Percentiles rank a stretch among this genome's conserved stretches.
These are phyloP conservation scores for Oceanodroma leucorhoa DNA, from an alignment of 2,797 vertebrate genomes.

Conservation along the genomic window DNA sequence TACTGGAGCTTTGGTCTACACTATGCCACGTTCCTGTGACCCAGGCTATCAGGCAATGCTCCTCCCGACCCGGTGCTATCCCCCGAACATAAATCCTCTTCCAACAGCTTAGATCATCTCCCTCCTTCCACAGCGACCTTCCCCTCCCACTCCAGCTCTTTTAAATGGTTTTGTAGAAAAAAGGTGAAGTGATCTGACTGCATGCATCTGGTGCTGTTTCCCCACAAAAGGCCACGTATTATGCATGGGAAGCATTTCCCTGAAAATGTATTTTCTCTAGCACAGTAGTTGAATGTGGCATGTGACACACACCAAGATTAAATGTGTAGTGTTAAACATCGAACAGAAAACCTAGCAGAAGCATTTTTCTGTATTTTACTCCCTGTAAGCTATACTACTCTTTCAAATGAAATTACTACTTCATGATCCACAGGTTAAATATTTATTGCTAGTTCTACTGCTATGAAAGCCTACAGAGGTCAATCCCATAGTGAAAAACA, in stretches of 20 bases:
- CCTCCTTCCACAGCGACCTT: not conserved
- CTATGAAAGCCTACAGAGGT: slow-evolving; percentile 18
- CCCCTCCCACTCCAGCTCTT: not conserved
- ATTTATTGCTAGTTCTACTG: slow-evolving; percentile 36
- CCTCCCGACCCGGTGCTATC: not conserved
- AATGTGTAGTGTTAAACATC: not conserved
- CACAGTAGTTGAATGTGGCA: not conserved
- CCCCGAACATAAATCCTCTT: not conserved
- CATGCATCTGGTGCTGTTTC: not conserved
- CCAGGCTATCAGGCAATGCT: not conserved
- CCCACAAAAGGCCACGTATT: slow-evolving; percentile 7
- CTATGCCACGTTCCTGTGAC: rapidly evolving
- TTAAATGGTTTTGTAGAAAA: not conserved
- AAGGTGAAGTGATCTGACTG: not conserved
- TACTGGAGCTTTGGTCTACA: not conserved
- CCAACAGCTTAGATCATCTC: not conserved
- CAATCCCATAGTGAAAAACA: slow-evolving; percentile 29
- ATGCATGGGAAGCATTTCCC: not conserved
- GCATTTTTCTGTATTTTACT: not conserved
- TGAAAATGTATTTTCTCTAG: slow-evolving; percentile 18
- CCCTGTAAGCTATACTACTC: not conserved
- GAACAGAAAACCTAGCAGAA: not conserved
- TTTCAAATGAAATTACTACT: slow-evolving; percentile 32
- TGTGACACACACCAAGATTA: not conserved
- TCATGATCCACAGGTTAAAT: slow-evolving; percentile 26